Percentiles rank a stretch among this genome's conserved stretches.
Evolutionary conservation across 2,888 invertebrate species (phyloP).

Genomic region (Sminthurinus aureus): DNA sequence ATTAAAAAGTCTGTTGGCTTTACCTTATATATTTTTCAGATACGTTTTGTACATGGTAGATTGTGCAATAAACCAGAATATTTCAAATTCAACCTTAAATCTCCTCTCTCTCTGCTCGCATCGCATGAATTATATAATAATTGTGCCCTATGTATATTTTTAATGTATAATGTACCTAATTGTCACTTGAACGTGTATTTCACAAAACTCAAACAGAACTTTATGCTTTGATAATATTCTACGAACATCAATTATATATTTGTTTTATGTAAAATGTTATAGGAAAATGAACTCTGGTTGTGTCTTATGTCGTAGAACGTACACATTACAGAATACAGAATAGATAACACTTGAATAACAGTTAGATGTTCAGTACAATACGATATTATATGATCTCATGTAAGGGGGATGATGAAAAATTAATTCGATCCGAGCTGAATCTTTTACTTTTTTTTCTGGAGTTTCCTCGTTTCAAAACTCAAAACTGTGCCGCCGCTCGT

Average conservation of each 20-base stretch:
- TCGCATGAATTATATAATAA: too few species aligned
- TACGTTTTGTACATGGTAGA: too few species aligned
- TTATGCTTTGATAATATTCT: not conserved
- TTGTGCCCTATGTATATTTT: too few species aligned
- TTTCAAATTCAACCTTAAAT: not conserved
- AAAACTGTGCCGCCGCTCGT: slow-evolving; percentile 13
- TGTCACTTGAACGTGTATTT: too few species aligned
- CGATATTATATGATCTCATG: slow-evolving; percentile 3
- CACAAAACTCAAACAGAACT: too few species aligned
- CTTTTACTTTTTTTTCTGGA: slow-evolving; percentile 20
- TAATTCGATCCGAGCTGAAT: slow-evolving; percentile 40
- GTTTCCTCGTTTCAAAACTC: slow-evolving; percentile 21
- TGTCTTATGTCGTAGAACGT: not conserved
- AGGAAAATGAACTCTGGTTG: not conserved
- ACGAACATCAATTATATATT: not conserved
- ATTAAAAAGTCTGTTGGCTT: too few species aligned
- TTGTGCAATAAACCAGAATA: not conserved
- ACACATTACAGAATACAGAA: too few species aligned
- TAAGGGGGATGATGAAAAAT: slow-evolving; percentile 36
- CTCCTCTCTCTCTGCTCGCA: not conserved
- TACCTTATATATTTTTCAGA: too few species aligned
- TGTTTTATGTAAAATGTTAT: not conserved
- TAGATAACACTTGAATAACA: not conserved
- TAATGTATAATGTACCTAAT: too few species aligned
- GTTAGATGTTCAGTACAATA: not conserved